Base-by-base conservation (phyloP, 2,888 invertebrate genomes). In the Melanophora roralis region DNA sequence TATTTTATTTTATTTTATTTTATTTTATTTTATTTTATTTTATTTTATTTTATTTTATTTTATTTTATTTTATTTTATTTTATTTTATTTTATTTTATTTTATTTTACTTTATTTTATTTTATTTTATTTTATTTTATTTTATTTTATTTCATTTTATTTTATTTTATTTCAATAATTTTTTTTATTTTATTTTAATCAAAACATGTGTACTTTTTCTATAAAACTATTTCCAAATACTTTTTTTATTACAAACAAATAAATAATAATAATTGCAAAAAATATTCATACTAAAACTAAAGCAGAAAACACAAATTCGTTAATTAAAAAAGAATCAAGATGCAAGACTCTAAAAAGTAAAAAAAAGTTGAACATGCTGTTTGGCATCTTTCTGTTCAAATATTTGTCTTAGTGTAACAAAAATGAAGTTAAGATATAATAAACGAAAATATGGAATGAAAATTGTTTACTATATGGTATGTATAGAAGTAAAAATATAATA, bases 381-480 rank as follows among this genome's bases (percentile, higher is more conserved):
- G 47, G 55, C 34, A 60, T 32, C 32, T 47, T 55, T 67, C 34
- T 38, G 60, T 67, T 74, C 23, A 64, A 55, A 65, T 59, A 59
- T 47, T 68, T 78, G 38, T 43, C 57, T 68, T 9, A 47, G 62
- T 53, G 60, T 34, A 36, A 57, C 57, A 62, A 57, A 68, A 62
- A 43, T 19, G 19, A 27, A 45, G 6, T 19, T 53, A 11, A 27
- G 19, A 11, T 27, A 38, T 27, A 40, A 40, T 12, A 55, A 45
- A 55, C 16, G 23, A 55, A 34, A 59, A 19, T 16, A 65, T 57
- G 32, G 19, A 32, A 43, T 23, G 27, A 49, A 47, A 47, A 34
- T 59, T 71, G 64, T 57, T 68, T 73, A 78, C 74, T 69, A 79
- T 67, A 71, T n/a, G n/a, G n/a, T 59, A 74, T 49, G 51, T 72